phyloP scores from a whole-genome alignment of 2,113 vertebrate genomes.

The Lepus americanus region DNA sequence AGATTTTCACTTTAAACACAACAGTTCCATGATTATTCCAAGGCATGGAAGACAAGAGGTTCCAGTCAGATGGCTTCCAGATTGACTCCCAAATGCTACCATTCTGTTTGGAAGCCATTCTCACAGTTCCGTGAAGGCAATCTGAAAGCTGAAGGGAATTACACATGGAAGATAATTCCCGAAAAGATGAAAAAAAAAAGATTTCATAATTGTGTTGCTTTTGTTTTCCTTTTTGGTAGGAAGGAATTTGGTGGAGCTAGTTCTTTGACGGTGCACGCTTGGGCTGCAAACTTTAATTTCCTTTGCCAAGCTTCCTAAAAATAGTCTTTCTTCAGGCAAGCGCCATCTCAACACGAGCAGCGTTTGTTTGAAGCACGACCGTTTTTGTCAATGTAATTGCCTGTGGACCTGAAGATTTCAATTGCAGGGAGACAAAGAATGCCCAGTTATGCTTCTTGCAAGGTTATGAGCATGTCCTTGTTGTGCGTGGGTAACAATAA shows the following conservation, averaged over 20 bases:
- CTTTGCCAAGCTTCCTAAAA: conserved; percentile 79
- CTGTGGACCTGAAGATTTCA: conserved; percentile 72
- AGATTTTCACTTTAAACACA: conserved; percentile 1
- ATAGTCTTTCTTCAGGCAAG: conserved; percentile 63
- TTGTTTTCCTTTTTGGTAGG: conserved; percentile 42
- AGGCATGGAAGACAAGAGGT: neutral
- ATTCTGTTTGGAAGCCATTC: neutral
- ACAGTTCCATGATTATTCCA: neutral
- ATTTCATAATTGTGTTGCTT: conserved; percentile 47
- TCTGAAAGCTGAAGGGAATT: neutral
- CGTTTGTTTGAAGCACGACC: neutral
- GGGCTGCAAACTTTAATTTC: conserved; percentile 58
- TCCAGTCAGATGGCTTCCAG: neutral
- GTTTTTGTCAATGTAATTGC: conserved; percentile 58
- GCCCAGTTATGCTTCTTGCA: conserved; percentile 58
- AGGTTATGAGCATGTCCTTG: conserved; percentile 19
- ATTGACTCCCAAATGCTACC: neutral
- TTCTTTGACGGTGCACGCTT: conserved; percentile 57
- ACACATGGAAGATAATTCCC: neutral
- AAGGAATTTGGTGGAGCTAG: conserved; percentile 67
- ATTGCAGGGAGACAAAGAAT: conserved; percentile 65
- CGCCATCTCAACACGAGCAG: conserved; percentile 50
- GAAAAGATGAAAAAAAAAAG: conserved; percentile 66
- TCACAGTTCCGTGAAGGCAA: neutral
- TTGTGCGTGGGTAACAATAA: conserved; percentile 70